Percentiles rank a stretch among this genome's conserved stretches.
Conservation (phyloP, 1,140 invertebrate species). For the Wiebesia pumilae region DNA sequence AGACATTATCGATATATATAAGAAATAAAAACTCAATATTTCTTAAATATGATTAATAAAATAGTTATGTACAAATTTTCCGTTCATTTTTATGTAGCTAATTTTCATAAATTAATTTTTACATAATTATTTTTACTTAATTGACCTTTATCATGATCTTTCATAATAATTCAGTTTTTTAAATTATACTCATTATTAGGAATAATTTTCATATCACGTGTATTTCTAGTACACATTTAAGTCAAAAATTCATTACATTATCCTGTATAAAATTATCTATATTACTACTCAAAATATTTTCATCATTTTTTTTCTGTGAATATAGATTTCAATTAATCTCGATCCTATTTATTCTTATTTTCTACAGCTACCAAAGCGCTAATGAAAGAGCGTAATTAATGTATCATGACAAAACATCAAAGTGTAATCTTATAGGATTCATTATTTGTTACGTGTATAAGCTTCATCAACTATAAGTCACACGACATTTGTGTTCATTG, state of each 20-base stretch:
- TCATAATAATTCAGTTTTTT: not conserved
- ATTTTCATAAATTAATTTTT: too few relatives aligned
- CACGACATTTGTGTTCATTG: not conserved
- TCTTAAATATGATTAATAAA: not conserved
- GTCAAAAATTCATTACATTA: not conserved
- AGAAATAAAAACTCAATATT: not conserved
- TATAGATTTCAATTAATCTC: slow-evolving; percentile 37
- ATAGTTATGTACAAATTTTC: not conserved
- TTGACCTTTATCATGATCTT: not conserved
- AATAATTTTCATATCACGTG: not conserved
- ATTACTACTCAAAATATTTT: not conserved
- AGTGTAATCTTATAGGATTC: slow-evolving; percentile 21
- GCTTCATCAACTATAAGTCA: not conserved
- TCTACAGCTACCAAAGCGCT: not conserved
- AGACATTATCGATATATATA: not conserved
- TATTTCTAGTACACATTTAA: not conserved
- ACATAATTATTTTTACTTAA: not conserved
- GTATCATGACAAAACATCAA: slow-evolving; percentile 29
- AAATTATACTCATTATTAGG: not conserved
- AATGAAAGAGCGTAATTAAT: slow-evolving; percentile 48
- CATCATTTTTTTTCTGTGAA: slow-evolving; percentile 18
- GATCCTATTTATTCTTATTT: slow-evolving; percentile 34
- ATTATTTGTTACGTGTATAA: slow-evolving; percentile 7
- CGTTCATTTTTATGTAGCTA: not conserved
- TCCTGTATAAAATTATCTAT: not conserved